These are phyloP conservation scores for Poicephalus gulielmi DNA, from an alignment of 2,113 vertebrate genomes.

Conservation along the genomic window DNA sequence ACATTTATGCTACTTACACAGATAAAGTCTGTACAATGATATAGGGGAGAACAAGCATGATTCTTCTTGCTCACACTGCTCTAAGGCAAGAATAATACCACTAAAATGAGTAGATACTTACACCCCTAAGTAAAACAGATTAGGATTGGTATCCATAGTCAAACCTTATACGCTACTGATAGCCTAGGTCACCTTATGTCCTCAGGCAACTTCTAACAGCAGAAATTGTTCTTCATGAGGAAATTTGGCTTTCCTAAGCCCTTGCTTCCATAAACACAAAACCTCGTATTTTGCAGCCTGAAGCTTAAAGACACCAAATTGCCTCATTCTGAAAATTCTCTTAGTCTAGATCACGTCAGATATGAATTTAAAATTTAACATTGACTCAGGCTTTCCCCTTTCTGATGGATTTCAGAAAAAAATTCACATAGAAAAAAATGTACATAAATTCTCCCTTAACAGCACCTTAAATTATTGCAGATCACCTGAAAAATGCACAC, in stretches of 20 bases:
- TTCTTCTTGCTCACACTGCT: constrained; percentile 1
- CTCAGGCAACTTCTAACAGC: not conserved
- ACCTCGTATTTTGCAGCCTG: not conserved
- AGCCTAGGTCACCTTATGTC: not conserved
- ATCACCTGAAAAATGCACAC: not conserved
- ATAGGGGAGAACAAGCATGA: not conserved
- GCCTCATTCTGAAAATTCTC: not conserved
- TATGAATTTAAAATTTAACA: not conserved
- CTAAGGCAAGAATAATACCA: not conserved
- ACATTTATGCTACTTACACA: constrained; percentile 1
- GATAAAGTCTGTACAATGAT: constrained; percentile 3
- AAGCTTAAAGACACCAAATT: not conserved
- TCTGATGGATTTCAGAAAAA: not conserved
- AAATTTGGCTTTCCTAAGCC: not conserved
- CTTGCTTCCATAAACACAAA: not conserved
- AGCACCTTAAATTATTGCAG: not conserved
- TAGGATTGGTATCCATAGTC: not conserved
- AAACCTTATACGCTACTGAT: not conserved
- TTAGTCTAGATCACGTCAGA: not conserved
- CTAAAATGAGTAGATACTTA: not conserved
- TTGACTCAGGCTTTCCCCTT: not conserved
- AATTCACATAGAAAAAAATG: not conserved
- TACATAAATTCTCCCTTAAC: not conserved
- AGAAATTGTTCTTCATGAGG: not conserved
- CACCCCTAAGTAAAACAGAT: not conserved